Evolutionary conservation across 2,113 vertebrate species (phyloP).

Genomic region (Etheostoma spectabile): DNA sequence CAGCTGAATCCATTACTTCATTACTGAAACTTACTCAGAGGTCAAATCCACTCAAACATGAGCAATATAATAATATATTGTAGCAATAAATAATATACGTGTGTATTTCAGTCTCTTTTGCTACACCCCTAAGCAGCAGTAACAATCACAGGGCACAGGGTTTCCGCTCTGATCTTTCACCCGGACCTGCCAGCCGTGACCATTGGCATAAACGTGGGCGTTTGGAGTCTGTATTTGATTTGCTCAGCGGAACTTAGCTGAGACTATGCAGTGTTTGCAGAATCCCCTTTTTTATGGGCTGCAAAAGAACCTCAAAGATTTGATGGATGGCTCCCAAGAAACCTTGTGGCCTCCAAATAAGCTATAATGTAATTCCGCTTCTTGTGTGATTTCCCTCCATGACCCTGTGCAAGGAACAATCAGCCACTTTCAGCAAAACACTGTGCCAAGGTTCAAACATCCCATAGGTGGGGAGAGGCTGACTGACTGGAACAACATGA

Average conservation of each 20-base stretch:
- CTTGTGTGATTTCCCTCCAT: constrained; percentile 75
- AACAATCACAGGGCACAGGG: constrained; percentile 1
- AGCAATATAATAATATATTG: neutral
- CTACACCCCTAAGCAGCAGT: neutral
- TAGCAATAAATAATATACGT: too few relatives aligned
- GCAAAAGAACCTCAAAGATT: constrained; percentile 65
- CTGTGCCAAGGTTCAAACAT: constrained; percentile 77
- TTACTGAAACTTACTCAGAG: constrained; percentile 12
- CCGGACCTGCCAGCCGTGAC: constrained; percentile 16
- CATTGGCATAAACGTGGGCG: constrained; percentile 12
- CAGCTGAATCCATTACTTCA: neutral
- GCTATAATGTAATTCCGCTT: constrained; percentile 79
- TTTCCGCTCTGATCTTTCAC: constrained; percentile 28
- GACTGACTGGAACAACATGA: constrained; percentile 57
- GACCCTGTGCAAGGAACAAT: constrained; percentile 75
- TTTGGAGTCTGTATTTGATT: constrained; percentile 43
- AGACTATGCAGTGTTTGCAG: constrained; percentile 74
- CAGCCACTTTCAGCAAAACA: constrained; percentile 77
- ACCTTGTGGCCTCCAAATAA: constrained; percentile 81
- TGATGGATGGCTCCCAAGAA: constrained; percentile 81
- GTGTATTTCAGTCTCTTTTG: neutral
- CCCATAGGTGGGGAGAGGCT: constrained; percentile 53
- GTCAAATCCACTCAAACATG: constrained; percentile 33
- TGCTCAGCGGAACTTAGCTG: constrained; percentile 48
- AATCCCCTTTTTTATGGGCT: constrained; percentile 61